Evolutionary conservation across 2,797 vertebrate species (phyloP).

Genomic region (Peromyscus melanophrys): DNA sequence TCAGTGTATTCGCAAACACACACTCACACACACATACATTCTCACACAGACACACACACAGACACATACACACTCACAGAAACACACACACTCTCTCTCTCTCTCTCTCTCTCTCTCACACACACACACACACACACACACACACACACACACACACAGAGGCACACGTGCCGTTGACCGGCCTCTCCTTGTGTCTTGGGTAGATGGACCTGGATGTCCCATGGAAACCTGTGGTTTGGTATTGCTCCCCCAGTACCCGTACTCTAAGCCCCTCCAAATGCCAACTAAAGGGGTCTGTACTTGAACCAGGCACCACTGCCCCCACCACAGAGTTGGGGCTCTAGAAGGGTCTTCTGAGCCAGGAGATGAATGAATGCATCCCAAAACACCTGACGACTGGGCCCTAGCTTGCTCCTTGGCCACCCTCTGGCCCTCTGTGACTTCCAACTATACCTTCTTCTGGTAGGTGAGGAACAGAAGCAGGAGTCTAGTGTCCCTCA

Average conservation of each 20-base stretch:
- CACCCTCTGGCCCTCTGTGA: not conserved
- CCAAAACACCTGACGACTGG: not conserved
- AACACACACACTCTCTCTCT: too few species aligned
- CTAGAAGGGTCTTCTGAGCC: not conserved
- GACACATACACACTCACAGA: not conserved
- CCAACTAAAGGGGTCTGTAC: not conserved
- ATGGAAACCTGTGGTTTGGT: not conserved
- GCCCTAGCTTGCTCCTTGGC: not conserved
- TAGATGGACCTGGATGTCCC: not conserved
- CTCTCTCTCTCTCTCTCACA: too few species aligned
- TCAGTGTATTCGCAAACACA: not conserved
- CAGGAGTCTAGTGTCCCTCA: not conserved
- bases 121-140: not conserved
- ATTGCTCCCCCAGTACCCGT: not conserved
- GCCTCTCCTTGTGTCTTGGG: not conserved
- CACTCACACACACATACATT: not conserved
- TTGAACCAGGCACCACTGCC: too few species aligned
- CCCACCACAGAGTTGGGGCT: not conserved
- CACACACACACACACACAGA: not conserved
- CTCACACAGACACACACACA: not conserved
- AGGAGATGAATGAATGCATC: not conserved
- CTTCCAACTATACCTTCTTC: constrained; percentile 6
- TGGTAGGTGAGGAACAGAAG: not conserved
- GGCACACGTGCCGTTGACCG: not conserved
- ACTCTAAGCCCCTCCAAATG: not conserved